Conservation (phyloP, 1,140 invertebrate species). For the Periplaneta americana region DNA sequence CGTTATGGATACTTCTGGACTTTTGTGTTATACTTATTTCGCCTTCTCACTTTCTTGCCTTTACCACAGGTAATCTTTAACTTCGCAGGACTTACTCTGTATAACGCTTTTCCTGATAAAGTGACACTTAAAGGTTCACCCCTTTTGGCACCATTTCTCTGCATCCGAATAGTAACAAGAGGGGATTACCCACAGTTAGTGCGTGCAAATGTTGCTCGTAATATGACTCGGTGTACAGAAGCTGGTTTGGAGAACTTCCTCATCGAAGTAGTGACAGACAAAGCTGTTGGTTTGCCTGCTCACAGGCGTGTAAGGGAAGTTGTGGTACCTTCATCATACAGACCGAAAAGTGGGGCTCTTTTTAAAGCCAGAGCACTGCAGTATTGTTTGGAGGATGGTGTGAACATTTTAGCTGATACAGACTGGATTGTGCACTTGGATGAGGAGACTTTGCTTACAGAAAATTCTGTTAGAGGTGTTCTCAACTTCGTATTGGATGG, state of each 20-base stretch:
- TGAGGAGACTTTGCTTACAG: slow-evolving; percentile 93
- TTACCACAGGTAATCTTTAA: slow-evolving; percentile 89
- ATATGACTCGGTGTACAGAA: slow-evolving; percentile 84
- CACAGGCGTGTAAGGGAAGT: slow-evolving; percentile 73
- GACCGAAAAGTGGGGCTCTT: slow-evolving; percentile 83
- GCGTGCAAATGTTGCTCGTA: slow-evolving; percentile 79
- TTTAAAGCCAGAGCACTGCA: slow-evolving; percentile 95
- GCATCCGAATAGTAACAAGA: slow-evolving; percentile 90
- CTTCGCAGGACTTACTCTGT: slow-evolving; percentile 83
- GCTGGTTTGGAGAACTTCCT: slow-evolving; percentile 94
- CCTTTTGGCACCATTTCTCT: slow-evolving; percentile 89
- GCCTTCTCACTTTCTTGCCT: slow-evolving; percentile 80
- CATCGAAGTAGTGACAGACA: slow-evolving; percentile 96
- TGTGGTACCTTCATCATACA: slow-evolving; percentile 80
- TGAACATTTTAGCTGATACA: slow-evolving; percentile 80
- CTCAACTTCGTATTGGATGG: slow-evolving; percentile 94
- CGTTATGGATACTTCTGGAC: slow-evolving; percentile 65
- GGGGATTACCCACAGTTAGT: slow-evolving; percentile 94
- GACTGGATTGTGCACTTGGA: slow-evolving; percentile 98
- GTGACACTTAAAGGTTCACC: slow-evolving; percentile 85
- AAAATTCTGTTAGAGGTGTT: slow-evolving; percentile 86
- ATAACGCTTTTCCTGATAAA: slow-evolving; percentile 94
- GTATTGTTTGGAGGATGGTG: slow-evolving; percentile 89
- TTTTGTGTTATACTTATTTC: slow-evolving; percentile 65
- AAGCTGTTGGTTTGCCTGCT: slow-evolving; percentile 65